Base-by-base conservation (phyloP, 2,888 invertebrate species). In the Eucriotettix oculatus region DNA sequence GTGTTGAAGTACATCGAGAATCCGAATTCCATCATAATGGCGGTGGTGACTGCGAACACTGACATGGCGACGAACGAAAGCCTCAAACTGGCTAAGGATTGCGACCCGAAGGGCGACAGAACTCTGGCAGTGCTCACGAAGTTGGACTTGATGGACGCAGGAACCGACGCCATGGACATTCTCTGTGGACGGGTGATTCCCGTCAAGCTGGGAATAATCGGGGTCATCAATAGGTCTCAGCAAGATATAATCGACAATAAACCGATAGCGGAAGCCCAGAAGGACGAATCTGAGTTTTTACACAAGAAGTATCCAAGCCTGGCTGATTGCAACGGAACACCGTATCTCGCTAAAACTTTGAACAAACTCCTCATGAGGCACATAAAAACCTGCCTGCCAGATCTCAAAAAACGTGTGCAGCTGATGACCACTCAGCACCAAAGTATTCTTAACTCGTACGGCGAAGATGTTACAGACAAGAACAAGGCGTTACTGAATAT, bases 81-180 rank as follows among this genome's bases (percentile, higher is more conserved):
- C 86, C 98, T 42, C 71, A 90, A 54, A 75, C 80, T 99, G 69
- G 91, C 97, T 56, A 92, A 93, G 73, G 91, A 96, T 69, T 92
- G 94, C 1, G 99, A 99, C 75, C 90, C 93, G 9, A 96, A 98
- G 73, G 98, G 98, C 17, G 79, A 94, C 52, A 80, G 99, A 65
- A 99, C 99, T 0, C 77, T 99, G 61, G 99, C 97, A 64, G 99
- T 99, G 41, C 88, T 99, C 55, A 99, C 99, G 10, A 99, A 99
- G 76, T 78, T 99, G 67, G 99, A 99, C 82, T 82, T 99, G 69
- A 99, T 81, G 99, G 71, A 98, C 98, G 62, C 99, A 99, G n/a
- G n/a, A n/a, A n/a, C n/a, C n/a, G n/a, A n/a, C n/a, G n/a, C n/a
- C n/a, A n/a, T n/a, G n/a, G n/a, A n/a, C n/a, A n/a, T n/a, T n/a